Evolutionary conservation across 2,797 vertebrate genomes (phyloP).

Genomic region (Rhabdomys pumilio): DNA sequence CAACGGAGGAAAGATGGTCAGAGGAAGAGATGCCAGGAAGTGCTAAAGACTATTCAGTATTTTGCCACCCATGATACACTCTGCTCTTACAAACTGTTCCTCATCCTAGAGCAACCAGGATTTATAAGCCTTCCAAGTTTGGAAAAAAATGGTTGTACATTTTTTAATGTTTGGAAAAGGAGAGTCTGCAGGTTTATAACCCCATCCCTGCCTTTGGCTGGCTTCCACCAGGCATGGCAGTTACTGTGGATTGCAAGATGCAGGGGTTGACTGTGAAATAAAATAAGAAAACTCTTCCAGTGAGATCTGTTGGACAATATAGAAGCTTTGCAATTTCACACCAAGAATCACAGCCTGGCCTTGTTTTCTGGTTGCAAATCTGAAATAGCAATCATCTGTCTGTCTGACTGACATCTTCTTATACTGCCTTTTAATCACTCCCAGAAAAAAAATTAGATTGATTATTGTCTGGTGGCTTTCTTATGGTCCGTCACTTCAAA

Average conservation of each 20-base stretch:
- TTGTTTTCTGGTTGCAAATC: conserved; percentile 88
- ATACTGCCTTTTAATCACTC: conserved; percentile 87
- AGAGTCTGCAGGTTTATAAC: background rate
- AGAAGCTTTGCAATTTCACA: conserved; percentile 87
- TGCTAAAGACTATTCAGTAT: background rate
- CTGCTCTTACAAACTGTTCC: background rate
- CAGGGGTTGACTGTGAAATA: conserved; percentile 75
- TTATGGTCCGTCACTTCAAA: conserved; percentile 87
- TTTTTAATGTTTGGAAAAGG: background rate
- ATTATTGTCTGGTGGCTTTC: conserved; percentile 85
- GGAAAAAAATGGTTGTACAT: conserved; percentile 49
- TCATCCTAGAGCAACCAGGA: background rate
- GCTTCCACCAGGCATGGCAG: conserved; percentile 69
- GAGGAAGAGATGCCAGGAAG: background rate
- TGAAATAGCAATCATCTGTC: conserved; percentile 86
- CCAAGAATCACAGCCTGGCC: conserved; percentile 84
- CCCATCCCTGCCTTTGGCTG: conserved; percentile 65
- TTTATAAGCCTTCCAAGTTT: conserved; percentile 4
- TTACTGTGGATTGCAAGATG: conserved; percentile 78
- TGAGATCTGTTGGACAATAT: conserved; percentile 86
- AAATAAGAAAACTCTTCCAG: conserved; percentile 79
- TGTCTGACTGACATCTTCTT: conserved; percentile 88
- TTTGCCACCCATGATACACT: background rate
- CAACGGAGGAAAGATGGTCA: background rate
- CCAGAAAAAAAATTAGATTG: conserved; percentile 82